These are phyloP conservation scores for Tylochromis polylepis DNA, from an alignment of 2,113 vertebrate genomes.

Conservation along the genomic window DNA sequence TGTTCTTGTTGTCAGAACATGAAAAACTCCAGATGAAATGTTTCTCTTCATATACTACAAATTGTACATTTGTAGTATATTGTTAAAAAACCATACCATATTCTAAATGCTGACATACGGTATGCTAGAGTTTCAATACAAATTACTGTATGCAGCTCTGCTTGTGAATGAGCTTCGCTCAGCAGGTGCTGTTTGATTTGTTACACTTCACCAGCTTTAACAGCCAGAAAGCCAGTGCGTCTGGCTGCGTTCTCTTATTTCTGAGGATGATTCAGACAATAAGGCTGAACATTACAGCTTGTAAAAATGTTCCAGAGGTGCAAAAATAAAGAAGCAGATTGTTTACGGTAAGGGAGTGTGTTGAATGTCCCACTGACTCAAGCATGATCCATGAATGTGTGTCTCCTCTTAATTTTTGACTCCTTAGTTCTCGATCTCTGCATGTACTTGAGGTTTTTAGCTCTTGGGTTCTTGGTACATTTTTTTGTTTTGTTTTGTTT, in stretches of 20 bases:
- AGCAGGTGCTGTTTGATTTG: neutral
- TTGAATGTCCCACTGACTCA: neutral
- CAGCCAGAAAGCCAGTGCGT: rapidly evolving
- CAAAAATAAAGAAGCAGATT: neutral
- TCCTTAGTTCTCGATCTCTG: neutral
- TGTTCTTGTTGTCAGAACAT: neutral
- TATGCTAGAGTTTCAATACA: neutral
- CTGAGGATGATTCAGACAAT: neutral
- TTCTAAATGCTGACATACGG: neutral
- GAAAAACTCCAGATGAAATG: neutral
- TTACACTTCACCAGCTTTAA: neutral
- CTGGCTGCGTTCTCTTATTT: neutral
- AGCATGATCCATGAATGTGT: conserved; percentile 19
- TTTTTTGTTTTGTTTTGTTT: neutral
- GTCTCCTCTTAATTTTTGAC: neutral
- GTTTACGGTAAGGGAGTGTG: neutral
- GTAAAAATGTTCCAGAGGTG: neutral
- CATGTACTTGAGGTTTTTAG: neutral
- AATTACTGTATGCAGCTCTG: neutral
- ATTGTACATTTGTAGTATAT: neutral
- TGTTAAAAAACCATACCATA: neutral
- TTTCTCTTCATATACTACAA: neutral
- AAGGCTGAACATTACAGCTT: neutral
- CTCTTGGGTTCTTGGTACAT: neutral
- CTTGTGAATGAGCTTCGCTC: neutral